A percentile compares a stretch with the other conserved stretches of the same genome.
Conservation (phyloP, 2,888 invertebrate genomes). For the Odontothrips loti region DNA sequence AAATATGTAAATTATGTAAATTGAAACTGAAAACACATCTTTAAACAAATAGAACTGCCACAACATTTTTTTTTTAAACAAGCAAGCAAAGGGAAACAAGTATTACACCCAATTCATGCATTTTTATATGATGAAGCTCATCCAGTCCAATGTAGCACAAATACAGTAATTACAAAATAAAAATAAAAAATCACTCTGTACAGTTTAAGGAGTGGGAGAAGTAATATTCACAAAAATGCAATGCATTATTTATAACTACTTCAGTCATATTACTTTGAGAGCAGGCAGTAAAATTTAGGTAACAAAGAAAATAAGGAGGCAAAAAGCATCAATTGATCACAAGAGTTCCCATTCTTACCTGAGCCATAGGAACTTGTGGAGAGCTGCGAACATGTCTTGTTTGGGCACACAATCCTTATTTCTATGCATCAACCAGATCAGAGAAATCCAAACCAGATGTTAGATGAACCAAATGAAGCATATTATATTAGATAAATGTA, state of each 20-base stretch:
- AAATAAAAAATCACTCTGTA: neutral
- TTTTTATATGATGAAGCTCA: neutral
- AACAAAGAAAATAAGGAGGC: neutral
- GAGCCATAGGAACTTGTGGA: constrained; percentile 69
- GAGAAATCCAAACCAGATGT: constrained; percentile 26
- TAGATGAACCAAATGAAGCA: constrained; percentile 25
- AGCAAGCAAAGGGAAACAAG: neutral
- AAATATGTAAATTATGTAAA: neutral
- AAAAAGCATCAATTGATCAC: neutral
- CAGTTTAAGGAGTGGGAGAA: neutral
- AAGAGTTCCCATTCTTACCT: constrained; percentile 53
- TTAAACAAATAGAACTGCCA: neutral
- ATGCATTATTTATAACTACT: neutral
- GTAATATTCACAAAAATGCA: constrained; percentile 22
- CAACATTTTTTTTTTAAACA: constrained; percentile 13
- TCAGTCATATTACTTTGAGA: neutral
- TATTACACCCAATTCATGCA: neutral
- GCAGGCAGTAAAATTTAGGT: constrained; percentile 25
- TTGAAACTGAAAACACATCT: neutral
- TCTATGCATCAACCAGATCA: constrained; percentile 48
- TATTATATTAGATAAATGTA: neutral
- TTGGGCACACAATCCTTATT: constrained; percentile 72
- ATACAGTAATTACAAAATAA: neutral
- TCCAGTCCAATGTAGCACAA: neutral
- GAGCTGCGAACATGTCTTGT: constrained; percentile 69